Conservation (phyloP, 2,888 invertebrate genomes). For the Ischnura elegans region DNA sequence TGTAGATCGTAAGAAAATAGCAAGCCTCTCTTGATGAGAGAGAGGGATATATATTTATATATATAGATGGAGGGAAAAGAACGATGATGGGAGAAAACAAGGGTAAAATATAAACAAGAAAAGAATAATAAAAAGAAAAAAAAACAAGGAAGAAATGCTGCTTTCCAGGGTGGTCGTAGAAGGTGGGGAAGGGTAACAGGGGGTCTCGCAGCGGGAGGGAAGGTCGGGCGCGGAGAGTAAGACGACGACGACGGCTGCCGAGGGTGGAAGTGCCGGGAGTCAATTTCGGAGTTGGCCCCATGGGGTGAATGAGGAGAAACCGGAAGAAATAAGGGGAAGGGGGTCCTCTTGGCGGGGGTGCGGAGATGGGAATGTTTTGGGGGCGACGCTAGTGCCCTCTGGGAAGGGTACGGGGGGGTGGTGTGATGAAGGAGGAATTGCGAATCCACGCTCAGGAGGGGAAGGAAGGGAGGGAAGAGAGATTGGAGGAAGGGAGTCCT, state of each 20-base stretch:
- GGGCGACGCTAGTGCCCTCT: neutral
- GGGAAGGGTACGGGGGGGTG: neutral
- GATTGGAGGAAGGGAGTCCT: neutral
- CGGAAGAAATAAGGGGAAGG: conserved; percentile 22
- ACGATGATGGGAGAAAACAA: conserved; percentile 2
- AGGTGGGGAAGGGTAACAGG: neutral
- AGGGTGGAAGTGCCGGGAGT: conserved; percentile 26
- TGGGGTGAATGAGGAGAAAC: conserved; percentile 31
- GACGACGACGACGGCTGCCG: neutral
- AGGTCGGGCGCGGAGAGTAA: neutral
- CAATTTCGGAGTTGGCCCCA: conserved; percentile 35
- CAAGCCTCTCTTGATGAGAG: neutral
- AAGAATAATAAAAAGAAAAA: neutral
- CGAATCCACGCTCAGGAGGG: neutral
- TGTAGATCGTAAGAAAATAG: conserved; percentile 5
- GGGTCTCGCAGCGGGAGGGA: neutral
- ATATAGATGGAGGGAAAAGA: too few relatives aligned
- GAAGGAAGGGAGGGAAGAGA: neutral
- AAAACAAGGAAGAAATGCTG: neutral
- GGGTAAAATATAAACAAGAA: neutral
- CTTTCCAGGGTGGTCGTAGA: neutral
- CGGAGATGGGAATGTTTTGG: neutral
- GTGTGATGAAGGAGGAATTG: neutral
- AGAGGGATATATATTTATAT: too few relatives aligned
- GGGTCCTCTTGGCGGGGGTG: neutral